A percentile compares a stretch with the other conserved stretches of the same genome.
phyloP scores from a whole-genome alignment of 2,888 invertebrate species.

The Diadegma fenestrale region DNA sequence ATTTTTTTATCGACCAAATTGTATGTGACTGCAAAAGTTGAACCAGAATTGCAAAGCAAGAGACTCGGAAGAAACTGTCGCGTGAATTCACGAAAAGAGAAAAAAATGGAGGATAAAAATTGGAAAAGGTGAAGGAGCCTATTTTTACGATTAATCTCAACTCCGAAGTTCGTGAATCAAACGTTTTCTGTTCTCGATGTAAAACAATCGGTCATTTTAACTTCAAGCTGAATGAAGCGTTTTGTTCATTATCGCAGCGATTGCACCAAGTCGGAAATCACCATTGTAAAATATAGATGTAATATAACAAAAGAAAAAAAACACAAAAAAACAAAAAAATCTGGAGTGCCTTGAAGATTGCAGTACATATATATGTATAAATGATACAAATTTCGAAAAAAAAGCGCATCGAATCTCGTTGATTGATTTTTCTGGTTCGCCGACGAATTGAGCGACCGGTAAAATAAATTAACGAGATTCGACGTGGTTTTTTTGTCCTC shows the following conservation, averaged over 20 bases:
- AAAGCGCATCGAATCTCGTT: slow-evolving; percentile 60
- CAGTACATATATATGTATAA: slow-evolving; percentile 80
- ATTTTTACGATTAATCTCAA: not conserved
- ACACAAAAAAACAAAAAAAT: slow-evolving; percentile 74
- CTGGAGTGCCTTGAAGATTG: slow-evolving; percentile 85
- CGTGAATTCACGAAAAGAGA: not conserved
- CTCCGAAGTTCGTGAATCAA: not conserved
- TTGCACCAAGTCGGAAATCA: slow-evolving; percentile 67
- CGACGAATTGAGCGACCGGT: slow-evolving; percentile 41
- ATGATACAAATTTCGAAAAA: slow-evolving; percentile 72
- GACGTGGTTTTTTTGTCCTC: slow-evolving; percentile 16
- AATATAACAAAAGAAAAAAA: slow-evolving; percentile 58
- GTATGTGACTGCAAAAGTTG: not conserved
- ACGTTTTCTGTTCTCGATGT: slow-evolving; percentile 30
- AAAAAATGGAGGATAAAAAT: slow-evolving; percentile 12
- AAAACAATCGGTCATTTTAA: slow-evolving; percentile 20
- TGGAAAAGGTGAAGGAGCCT: not conserved
- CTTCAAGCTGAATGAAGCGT: slow-evolving; percentile 19
- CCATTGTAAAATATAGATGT: slow-evolving; percentile 72
- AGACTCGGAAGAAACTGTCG: not conserved
- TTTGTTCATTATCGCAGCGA: slow-evolving; percentile 40
- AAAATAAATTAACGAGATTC: slow-evolving; percentile 22
- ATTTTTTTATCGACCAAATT: not conserved
- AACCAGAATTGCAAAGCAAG: not conserved
- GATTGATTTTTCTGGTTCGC: slow-evolving; percentile 18